These are phyloP conservation scores for Pyrgus malvae DNA, from an alignment of 2,888 invertebrate species.

Conservation along the genomic window DNA sequence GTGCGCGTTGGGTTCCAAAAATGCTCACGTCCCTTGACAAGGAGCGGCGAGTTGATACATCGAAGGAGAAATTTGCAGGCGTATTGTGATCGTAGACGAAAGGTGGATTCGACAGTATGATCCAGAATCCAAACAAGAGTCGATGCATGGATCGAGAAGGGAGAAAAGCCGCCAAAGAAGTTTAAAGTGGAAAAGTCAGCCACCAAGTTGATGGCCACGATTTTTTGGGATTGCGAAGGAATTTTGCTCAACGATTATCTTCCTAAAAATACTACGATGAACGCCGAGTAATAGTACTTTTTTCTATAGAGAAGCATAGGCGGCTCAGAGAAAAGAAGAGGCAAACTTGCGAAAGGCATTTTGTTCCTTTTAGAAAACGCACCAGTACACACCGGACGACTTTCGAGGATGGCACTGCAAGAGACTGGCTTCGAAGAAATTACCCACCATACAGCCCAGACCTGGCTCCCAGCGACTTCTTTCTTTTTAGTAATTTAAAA, in stretches of 20 bases:
- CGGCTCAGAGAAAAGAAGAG: too few species aligned
- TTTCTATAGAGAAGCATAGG: neutral
- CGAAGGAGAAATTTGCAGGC: conserved; percentile 16
- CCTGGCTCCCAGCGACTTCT: neutral
- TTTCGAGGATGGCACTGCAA: neutral
- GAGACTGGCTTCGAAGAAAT: neutral
- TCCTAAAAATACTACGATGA: neutral
- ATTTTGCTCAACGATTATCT: conserved; percentile 24
- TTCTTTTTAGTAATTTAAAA: neutral
- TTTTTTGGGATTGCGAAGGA: conserved; percentile 24
- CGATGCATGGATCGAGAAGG: conserved; percentile 22
- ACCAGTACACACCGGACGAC: too few species aligned
- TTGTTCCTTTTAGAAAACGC: too few species aligned
- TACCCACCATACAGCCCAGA: neutral
- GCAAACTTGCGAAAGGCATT: too few species aligned
- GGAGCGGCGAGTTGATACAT: conserved; percentile 23
- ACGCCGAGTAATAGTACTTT: neutral
- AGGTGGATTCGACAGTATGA: conserved; percentile 15
- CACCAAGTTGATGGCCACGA: conserved; percentile 17
- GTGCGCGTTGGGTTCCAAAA: conserved; percentile 17
- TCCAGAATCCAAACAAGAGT: conserved; percentile 2
- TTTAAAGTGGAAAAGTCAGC: conserved; percentile 20
- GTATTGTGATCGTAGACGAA: conserved; percentile 5
- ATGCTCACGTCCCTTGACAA: conserved; percentile 27
- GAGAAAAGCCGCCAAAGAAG: conserved; percentile 23